Conservation (phyloP, 35 echinoderm and acorn worm species). For the Acanthaster planci region DNA sequence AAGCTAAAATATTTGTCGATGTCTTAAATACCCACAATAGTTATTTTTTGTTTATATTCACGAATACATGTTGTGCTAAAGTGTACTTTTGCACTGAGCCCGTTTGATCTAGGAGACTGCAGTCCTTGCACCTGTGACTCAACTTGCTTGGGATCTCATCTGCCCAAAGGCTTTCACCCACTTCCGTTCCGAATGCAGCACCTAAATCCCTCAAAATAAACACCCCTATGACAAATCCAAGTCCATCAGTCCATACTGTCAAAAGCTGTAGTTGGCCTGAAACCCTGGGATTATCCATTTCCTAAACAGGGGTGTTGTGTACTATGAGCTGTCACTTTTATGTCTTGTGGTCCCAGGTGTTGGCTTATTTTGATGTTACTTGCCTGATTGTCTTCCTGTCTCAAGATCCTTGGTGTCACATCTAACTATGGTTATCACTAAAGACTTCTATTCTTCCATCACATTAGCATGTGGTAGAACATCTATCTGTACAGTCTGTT, state of each 20-base stretch:
- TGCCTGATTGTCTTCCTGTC: constrained; percentile 3
- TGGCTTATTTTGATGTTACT: background rate
- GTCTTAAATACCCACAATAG: background rate
- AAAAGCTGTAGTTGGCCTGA: background rate
- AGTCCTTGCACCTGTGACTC: background rate
- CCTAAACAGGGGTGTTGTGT: background rate
- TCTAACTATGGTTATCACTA: background rate
- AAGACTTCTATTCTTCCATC: background rate
- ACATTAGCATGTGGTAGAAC: too few species aligned
- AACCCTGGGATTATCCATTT: background rate
- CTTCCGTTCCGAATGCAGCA: background rate
- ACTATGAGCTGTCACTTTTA: background rate
- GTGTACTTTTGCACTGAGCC: background rate
- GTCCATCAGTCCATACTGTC: background rate
- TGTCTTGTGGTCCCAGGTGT: background rate
- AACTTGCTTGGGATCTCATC: background rate
- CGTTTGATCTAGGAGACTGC: background rate
- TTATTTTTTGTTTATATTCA: background rate
- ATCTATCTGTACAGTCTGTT: too few species aligned
- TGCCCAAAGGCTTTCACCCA: background rate
- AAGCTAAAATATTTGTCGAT: background rate
- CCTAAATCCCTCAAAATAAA: constrained; percentile 10
- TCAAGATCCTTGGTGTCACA: constrained; percentile 7
- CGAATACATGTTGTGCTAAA: background rate
- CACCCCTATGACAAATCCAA: constrained; percentile 16